Percentiles rank a stretch among this genome's conserved stretches.
These are phyloP conservation scores for Loris lydekkerianus DNA, from an alignment of 2,797 vertebrate genomes.

Conservation along the genomic window DNA sequence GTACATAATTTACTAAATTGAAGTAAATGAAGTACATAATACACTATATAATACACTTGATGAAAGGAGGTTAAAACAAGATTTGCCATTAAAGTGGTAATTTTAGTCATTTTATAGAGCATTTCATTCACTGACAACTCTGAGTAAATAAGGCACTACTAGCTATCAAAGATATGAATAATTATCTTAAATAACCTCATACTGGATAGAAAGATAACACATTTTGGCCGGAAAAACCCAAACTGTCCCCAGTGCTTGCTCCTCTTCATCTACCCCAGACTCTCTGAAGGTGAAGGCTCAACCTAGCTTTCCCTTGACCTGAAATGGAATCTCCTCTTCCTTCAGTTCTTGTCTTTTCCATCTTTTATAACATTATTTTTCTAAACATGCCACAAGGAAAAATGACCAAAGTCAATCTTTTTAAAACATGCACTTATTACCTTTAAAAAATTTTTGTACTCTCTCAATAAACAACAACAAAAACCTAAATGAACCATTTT, in stretches of 20 bases:
- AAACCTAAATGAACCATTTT: constrained; percentile 41
- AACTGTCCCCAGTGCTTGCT: neutral
- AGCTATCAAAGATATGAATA: constrained; percentile 1
- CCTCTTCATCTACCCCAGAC: neutral
- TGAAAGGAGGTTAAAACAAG: constrained; percentile 56
- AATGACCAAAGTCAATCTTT: constrained; percentile 1
- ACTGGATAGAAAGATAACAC: neutral
- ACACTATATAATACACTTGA: neutral
- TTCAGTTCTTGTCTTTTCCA: constrained; percentile 14
- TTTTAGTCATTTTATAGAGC: constrained; percentile 35
- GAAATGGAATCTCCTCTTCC: neutral
- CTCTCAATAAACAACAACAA: constrained; percentile 7
- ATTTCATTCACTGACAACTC: constrained; percentile 47
- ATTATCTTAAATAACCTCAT: constrained; percentile 14
- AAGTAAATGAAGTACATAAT: neutral
- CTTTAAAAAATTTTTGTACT: neutral
- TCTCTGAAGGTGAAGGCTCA: neutral
- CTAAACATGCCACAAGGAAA: constrained; percentile 23
- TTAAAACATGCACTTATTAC: neutral
- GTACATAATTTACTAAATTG: neutral
- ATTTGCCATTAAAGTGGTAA: constrained; percentile 14
- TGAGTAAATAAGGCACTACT: constrained; percentile 8
- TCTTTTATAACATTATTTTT: neutral
- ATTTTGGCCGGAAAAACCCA: constrained; percentile 20
- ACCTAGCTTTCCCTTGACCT: neutral